Conservation (phyloP, 2,888 invertebrate genomes). For the Diarsia brunnea region DNA sequence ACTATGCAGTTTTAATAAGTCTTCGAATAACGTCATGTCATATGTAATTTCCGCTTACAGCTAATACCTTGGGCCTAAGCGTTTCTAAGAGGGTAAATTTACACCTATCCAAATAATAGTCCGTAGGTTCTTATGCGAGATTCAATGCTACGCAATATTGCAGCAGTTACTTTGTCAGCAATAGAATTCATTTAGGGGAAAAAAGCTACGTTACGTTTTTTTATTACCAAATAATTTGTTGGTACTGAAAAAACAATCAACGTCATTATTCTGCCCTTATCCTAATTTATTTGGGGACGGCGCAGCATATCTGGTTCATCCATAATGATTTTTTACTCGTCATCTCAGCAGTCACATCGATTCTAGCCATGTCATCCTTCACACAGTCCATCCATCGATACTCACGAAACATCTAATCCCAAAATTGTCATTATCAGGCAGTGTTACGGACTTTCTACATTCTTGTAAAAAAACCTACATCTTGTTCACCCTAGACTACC, state of each 20-base stretch:
- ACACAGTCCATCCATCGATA: no score
- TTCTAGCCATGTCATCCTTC: no score
- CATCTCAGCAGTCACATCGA: no score
- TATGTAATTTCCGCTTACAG: neutral
- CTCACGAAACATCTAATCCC: no score
- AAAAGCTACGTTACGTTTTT: neutral
- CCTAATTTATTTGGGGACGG: no score
- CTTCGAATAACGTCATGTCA: neutral
- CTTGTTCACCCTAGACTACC: neutral
- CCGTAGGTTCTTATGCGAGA: conserved; percentile 48
- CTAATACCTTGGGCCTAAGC: conserved; percentile 8
- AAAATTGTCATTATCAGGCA: no score
- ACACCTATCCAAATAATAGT: conserved; percentile 70
- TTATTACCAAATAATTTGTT: neutral
- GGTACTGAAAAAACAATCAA: neutral
- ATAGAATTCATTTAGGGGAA: conserved; percentile 12
- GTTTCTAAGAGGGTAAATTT: conserved; percentile 61
- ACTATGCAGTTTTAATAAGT: no score
- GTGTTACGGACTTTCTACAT: no score
- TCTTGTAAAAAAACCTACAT: neutral
- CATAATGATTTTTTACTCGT: no score
- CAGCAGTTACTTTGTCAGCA: conserved; percentile 22
- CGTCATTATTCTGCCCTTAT: no score
- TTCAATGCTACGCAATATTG: conserved; percentile 24
- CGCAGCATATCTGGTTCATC: no score